A percentile compares a stretch with the other conserved stretches of the same genome.
Conservation (phyloP, 2,888 invertebrate species). For the Diaprepes abbreviatus region DNA sequence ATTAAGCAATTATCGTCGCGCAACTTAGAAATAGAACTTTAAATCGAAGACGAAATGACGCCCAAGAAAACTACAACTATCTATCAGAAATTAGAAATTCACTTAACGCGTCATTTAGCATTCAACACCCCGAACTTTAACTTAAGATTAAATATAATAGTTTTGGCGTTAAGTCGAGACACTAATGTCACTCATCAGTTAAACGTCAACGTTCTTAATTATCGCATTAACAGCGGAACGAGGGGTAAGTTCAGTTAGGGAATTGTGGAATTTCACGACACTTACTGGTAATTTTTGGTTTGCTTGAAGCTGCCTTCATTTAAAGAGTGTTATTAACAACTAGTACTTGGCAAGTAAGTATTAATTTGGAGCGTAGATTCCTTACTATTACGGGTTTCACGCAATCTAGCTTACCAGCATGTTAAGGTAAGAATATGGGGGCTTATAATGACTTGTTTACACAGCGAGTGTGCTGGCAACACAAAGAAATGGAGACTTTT, state of each 20-base stretch:
- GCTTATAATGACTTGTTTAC: no score
- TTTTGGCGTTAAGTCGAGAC: conserved; percentile 63
- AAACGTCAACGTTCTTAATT: conserved; percentile 67
- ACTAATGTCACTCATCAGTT: conserved; percentile 68
- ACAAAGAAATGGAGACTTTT: no score
- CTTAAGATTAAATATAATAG: conserved; percentile 69
- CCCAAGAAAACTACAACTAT: conserved; percentile 42
- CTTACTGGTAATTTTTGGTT: background rate
- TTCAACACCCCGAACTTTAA: conserved; percentile 64
- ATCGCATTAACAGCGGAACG: conserved; percentile 62
- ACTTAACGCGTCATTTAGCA: conserved; percentile 67
- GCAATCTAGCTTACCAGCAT: no score
- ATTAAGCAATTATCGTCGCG: conserved; percentile 11
- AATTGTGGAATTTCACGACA: conserved; percentile 7
- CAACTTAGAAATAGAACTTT: conserved; percentile 21
- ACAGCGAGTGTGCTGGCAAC: no score
- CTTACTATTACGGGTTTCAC: no score
- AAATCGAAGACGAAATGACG: conserved; percentile 39
- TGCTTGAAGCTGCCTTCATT: no score
- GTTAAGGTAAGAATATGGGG: no score
- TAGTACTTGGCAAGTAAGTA: no score
- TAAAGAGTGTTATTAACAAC: no score
- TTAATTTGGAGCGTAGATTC: no score
- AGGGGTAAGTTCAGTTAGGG: conserved; percentile 8
- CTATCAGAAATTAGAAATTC: conserved; percentile 46